Percentiles rank a stretch among this genome's conserved stretches.
These are phyloP conservation scores for Cephus runcator DNA, from an alignment of 2,888 invertebrate species.

Conservation along the genomic window DNA sequence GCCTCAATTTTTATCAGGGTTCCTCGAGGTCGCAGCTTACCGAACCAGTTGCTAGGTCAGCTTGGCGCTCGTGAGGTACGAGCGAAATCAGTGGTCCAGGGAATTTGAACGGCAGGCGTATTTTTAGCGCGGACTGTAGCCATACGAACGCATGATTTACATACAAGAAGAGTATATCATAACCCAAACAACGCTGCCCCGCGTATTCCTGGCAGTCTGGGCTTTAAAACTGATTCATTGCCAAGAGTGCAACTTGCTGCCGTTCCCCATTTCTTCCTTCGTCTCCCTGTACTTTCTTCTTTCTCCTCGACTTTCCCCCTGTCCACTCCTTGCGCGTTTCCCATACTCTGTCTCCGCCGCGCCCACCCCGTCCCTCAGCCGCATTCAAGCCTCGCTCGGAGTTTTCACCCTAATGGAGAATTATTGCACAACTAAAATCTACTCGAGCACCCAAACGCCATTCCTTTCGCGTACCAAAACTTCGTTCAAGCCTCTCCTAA, in stretches of 20 bases:
- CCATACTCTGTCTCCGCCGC: not conserved
- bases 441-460: conserved; percentile 5
- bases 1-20: not conserved
- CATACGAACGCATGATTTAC: conserved; percentile 46
- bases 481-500: not conserved
- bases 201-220: conserved; percentile 48
- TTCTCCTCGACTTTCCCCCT: conserved; percentile 12
- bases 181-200: conserved; percentile 51
- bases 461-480: not conserved
- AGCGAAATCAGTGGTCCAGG: not conserved
- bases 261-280: conserved; percentile 28
- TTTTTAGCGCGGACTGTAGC: conserved; percentile 26
- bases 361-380: no score
- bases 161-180: conserved; percentile 56
- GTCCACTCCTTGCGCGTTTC: not conserved
- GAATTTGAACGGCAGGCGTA: not conserved
- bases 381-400: not conserved
- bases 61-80: not conserved
- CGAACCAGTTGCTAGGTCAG: not conserved
- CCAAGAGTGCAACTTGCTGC: conserved; percentile 38
- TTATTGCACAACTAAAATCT: conserved; percentile 47
- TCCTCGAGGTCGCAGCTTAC: not conserved
- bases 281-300: conserved; percentile 18
- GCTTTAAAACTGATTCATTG: conserved; percentile 62
- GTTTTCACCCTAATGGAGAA: conserved; percentile 47